phyloP scores from a whole-genome alignment of 1,140 invertebrate genomes.

The Hermatobates lingyangjiaoensis region DNA sequence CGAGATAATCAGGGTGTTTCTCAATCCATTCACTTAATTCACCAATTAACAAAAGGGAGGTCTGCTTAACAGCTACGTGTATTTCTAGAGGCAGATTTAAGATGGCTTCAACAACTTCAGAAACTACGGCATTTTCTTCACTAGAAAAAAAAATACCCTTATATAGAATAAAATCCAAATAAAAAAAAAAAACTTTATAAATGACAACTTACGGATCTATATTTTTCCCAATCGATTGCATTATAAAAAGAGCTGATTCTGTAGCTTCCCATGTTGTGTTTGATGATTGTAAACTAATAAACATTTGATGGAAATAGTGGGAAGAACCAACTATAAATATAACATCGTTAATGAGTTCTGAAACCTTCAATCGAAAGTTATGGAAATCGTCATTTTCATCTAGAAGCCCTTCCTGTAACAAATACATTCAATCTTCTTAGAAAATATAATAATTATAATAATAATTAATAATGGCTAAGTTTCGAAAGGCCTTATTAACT shows the following conservation, averaged over 20 bases:
- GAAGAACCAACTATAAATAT: conserved; percentile 92
- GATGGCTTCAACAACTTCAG: conserved; percentile 81
- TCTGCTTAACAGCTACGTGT: conserved; percentile 74
- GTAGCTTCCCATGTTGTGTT: conserved; percentile 69
- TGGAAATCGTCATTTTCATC: conserved; percentile 67
- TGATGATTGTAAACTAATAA: conserved; percentile 43
- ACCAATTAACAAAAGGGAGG: conserved; percentile 73
- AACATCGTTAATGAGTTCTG: conserved; percentile 88
- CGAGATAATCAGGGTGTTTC: conserved; percentile 56
- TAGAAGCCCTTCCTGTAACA: conserved; percentile 55
- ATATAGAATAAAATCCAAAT: not conserved
- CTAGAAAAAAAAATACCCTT: conserved; percentile 31
- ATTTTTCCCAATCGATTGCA: conserved; percentile 89
- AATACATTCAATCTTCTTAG: no score
- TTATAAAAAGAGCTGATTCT: conserved; percentile 88
- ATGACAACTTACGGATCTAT: conserved; percentile 68
- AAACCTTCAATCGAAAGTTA: conserved; percentile 77
- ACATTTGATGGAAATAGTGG: conserved; percentile 82
- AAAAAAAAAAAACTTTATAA: not conserved
- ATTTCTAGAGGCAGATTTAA: conserved; percentile 62
- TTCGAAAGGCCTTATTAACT: conserved; percentile 1
- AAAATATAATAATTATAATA: conserved; percentile 6
- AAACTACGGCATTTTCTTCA: conserved; percentile 77
- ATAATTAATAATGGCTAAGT: conserved; percentile 1
- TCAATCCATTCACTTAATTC: conserved; percentile 93